Evolutionary conservation across 2,113 vertebrate species (phyloP).

Genomic region (Oriolus oriolus): DNA sequence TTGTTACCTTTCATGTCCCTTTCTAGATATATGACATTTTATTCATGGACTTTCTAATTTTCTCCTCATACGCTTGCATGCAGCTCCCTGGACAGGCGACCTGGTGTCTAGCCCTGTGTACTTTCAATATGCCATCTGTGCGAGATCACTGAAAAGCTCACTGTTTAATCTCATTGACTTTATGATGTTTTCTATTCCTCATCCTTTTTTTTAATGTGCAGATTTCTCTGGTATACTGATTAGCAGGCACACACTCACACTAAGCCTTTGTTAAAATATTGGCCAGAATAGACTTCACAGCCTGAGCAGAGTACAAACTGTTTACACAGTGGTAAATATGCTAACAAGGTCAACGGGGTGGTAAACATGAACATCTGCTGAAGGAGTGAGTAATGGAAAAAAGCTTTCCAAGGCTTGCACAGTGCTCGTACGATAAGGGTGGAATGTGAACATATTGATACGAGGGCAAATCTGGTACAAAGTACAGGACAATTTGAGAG

Average conservation of each 20-base stretch:
- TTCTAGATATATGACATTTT: slow-evolving; percentile 25
- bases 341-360: slow-evolving; percentile 12
- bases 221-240: neutral
- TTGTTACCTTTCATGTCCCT: neutral
- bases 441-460: neutral
- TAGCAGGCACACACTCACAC: neutral
- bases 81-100: neutral
- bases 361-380: slow-evolving; percentile 6
- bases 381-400: neutral
- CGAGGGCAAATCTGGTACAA: neutral
- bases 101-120: neutral
- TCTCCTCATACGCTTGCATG: neutral
- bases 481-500: neutral
- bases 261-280: neutral
- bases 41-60: slow-evolving; percentile 10
- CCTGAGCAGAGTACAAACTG: neutral
- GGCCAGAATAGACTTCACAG: neutral
- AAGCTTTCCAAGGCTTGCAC: neutral
- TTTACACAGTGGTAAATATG: neutral
- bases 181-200: neutral
- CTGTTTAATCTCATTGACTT: neutral
- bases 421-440: fast-evolving
- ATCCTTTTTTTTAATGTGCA: neutral
- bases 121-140: neutral
- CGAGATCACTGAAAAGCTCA: neutral